phyloP scores from a whole-genome alignment of 2,113 vertebrate genomes.

The Sigmodon hispidus region DNA sequence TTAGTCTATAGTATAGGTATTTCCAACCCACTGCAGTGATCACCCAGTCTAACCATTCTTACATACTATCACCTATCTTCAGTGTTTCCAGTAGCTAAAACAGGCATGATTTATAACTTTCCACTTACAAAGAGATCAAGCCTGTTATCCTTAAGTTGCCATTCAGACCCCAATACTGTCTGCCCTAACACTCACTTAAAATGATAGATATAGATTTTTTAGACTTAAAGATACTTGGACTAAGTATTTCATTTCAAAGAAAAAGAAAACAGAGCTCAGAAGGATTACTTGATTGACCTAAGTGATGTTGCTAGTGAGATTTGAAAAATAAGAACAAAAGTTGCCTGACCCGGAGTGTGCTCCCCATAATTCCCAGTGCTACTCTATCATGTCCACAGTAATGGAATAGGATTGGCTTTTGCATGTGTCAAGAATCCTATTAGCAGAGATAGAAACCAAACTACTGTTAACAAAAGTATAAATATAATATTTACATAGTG shows the following conservation, averaged over 20 bases:
- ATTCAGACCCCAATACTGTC: neutral
- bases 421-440: neutral
- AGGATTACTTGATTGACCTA: constrained; percentile 15
- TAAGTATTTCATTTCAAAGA: constrained; percentile 51
- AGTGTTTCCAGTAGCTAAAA: neutral
- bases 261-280: constrained; percentile 38
- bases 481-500: neutral
- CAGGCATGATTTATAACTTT: neutral
- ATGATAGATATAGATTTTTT: constrained; percentile 41
- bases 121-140: constrained; percentile 21
- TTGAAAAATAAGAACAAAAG: neutral
- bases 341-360: neutral
- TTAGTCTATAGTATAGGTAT: neutral
- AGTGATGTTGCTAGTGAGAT: neutral
- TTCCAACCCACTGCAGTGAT: neutral
- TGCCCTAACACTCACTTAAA: neutral
- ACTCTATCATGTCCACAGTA: neutral
- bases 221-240: neutral
- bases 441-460: neutral
- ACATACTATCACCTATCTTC: accelerated
- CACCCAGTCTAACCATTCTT: neutral
- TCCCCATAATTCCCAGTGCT: accelerated
- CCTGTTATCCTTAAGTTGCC: neutral
- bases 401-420: neutral
- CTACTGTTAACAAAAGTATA: neutral